Base-by-base conservation (phyloP, 2,113 vertebrate species). In the Dermatemys mawii region DNA sequence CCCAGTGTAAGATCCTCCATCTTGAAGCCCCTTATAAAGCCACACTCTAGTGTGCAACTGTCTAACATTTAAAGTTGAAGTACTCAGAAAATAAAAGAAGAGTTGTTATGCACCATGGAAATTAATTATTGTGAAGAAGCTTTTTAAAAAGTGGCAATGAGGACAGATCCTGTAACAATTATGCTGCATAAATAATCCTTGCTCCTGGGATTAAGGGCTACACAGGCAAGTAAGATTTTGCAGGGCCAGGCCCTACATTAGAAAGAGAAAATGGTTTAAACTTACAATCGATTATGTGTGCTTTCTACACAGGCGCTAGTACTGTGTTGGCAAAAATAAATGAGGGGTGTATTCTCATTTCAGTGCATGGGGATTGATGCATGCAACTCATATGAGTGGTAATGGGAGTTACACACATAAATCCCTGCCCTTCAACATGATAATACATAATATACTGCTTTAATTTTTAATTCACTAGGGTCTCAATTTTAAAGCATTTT, bases 401-500 rank as follows among this genome's bases (percentile, higher is more conserved):
- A 98, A 98, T 96, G 96, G 97, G 95, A 97, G 96, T 85, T 96
- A 94, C 96, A 87, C 0, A 2, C 3, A 11, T 92, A 97, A 97
- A 97, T 97, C 96, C 97, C 97, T 97, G 98, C 97, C 98, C 97
- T 98, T 97, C 97, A 93, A 96, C 96, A 97, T 85, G 97, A 98
- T 98, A 97, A 98, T 97, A 96, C 97, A 97, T 97, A 98, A 98
- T 97, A 98, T 88, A 97, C 93, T 96, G 93, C 97, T 97, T 98
- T 97, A 98, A 98, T 97, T 98, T 98, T 98, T 98, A 98, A 98
- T 98, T 98, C 98, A 98, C 97, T 87, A 53, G 97, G 97, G 98
- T 98, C 97, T 98, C 97, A 97, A 95, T 98, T 98, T 98, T 98
- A 97, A 97, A 98, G 97, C 95, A 97, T 98, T 98, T 98, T 98